Conservation (phyloP, 2,113 vertebrate genomes). For the Montifringilla adamsi region DNA sequence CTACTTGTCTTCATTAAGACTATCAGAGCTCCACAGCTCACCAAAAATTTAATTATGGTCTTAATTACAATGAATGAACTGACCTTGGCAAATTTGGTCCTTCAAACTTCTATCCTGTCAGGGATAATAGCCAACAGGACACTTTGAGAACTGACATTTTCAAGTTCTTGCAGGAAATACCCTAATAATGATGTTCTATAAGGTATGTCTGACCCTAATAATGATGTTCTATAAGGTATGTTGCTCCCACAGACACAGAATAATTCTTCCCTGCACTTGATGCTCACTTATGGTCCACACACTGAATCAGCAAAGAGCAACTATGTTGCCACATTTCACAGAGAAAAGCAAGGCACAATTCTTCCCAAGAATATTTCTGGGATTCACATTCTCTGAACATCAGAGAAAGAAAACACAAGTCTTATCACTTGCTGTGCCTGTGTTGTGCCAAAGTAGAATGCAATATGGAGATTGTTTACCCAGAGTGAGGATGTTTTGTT, state of each 20-base stretch:
- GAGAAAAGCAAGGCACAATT: too few relatives aligned
- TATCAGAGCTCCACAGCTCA: not conserved
- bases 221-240: too few relatives aligned
- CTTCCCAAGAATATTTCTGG: too few relatives aligned
- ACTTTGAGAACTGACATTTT: not conserved
- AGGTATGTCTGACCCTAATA: not conserved
- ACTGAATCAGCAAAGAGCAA: not conserved
- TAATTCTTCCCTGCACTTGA: not conserved
- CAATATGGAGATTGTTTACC: too few relatives aligned
- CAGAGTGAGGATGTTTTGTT: too few relatives aligned
- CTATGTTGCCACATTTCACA: not conserved
- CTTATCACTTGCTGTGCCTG: too few relatives aligned
- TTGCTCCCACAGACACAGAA: not conserved
- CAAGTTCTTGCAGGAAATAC: not conserved
- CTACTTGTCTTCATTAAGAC: not conserved
- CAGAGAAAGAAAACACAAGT: too few relatives aligned
- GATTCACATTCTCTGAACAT: too few relatives aligned
- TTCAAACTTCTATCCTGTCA: not conserved
- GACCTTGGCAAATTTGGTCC: not conserved
- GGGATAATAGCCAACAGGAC: not conserved
- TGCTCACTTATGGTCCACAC: not conserved
- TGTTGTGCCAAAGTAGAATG: too few relatives aligned
- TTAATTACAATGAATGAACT: not conserved
- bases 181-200: not conserved
- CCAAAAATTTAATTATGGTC: not conserved